A percentile compares a stretch with the other conserved stretches of the same genome.
phyloP scores from a whole-genome alignment of 2,113 vertebrate species.

The Solenodon paradoxus region DNA sequence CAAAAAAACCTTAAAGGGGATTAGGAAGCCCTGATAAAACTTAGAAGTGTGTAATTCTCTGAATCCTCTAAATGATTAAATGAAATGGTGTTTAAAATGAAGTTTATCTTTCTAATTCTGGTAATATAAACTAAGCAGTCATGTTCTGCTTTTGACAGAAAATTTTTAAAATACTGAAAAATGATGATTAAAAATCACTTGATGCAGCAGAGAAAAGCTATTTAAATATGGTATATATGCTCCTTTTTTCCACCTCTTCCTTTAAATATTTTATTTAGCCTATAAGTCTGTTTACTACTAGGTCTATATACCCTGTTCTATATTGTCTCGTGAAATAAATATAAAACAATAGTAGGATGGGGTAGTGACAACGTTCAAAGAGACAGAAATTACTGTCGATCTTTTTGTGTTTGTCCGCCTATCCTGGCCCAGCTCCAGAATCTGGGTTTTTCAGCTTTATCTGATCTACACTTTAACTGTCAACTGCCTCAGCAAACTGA shows the following conservation, averaged over 20 bases:
- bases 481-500: no score
- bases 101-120: not conserved
- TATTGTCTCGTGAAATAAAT: not conserved
- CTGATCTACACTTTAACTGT: no score
- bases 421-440: no score
- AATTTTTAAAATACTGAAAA: not conserved
- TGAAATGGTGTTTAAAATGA: not conserved
- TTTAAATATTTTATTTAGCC: not conserved
- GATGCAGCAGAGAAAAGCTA: not conserved
- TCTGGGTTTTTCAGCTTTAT: no score
- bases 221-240: not conserved
- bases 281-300: not conserved
- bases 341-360: not conserved
- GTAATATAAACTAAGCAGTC: not conserved
- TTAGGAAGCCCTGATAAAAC: not conserved
- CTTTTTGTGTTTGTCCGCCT: not conserved
- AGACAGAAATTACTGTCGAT: not conserved
- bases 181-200: not conserved
- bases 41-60: not conserved
- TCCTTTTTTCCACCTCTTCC: not conserved
- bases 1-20: not conserved
- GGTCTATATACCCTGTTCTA: not conserved
- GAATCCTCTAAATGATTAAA: not conserved
- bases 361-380: not conserved
- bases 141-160: not conserved